phyloP scores from a whole-genome alignment of 1,140 invertebrate genomes.

The Diprion similis region DNA sequence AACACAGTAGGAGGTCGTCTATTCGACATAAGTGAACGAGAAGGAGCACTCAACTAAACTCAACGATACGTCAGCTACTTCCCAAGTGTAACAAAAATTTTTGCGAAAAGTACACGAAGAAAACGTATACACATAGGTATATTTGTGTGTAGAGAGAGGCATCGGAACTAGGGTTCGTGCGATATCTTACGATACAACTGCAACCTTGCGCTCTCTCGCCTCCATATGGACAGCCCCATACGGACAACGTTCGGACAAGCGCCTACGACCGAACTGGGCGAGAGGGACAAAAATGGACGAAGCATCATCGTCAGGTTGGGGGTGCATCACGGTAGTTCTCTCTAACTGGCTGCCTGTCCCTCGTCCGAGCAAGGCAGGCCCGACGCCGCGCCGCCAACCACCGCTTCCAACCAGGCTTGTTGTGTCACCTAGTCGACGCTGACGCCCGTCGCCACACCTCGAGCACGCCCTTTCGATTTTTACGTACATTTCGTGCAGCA shows the following conservation, averaged over 20 bases:
- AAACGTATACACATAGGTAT: too few species aligned
- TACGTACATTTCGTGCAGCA: not conserved
- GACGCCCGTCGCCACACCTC: not conserved
- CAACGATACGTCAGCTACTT: too few species aligned
- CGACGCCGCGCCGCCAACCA: not conserved
- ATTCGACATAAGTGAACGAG: too few species aligned
- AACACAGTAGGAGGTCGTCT: too few species aligned
- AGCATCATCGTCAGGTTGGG: not conserved
- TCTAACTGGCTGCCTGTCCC: not conserved
- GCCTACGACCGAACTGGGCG: not conserved
- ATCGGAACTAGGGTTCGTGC: not conserved
- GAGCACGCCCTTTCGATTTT: conserved; percentile 7
- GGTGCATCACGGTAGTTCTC: not conserved
- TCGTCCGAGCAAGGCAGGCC: too few species aligned
- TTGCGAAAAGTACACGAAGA: too few species aligned
- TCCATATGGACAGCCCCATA: not conserved
- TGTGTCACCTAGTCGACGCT: not conserved
- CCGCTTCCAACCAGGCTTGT: not conserved
- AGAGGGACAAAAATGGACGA: not conserved
- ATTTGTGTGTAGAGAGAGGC: not conserved
- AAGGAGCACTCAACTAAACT: too few species aligned
- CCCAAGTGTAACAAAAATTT: too few species aligned
- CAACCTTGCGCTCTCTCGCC: not conserved
- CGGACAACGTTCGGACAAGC: not conserved
- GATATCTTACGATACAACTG: not conserved